Percentiles rank a stretch among this genome's conserved stretches.
Conservation (phyloP, 2,888 invertebrate species). For the Hyles lineata region DNA sequence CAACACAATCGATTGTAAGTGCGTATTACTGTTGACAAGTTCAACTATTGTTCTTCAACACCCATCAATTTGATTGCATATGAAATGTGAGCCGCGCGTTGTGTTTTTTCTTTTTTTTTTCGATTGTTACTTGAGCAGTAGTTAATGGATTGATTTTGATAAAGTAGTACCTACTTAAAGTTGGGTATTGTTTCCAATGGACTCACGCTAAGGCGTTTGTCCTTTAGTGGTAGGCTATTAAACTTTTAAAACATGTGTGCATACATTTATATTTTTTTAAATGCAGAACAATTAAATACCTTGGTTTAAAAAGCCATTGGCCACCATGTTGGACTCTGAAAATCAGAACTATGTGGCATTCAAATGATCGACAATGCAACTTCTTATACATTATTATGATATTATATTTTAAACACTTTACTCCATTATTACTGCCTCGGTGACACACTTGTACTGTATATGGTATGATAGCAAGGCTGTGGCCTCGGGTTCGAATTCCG, state of each 20-base stretch:
- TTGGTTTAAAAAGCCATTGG: too few relatives aligned
- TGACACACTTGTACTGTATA: too few relatives aligned
- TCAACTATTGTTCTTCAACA: conserved; percentile 16
- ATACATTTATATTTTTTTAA: too few relatives aligned
- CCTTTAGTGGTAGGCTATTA: neutral
- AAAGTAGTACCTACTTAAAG: conserved; percentile 18
- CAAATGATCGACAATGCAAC: too few relatives aligned
- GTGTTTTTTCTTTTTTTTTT: conserved; percentile 4
- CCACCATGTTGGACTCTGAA: too few relatives aligned
- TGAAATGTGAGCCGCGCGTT: conserved; percentile 25
- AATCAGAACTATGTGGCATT: too few relatives aligned
- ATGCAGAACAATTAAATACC: too few relatives aligned
- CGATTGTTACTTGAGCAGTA: conserved; percentile 25
- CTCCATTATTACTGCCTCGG: too few relatives aligned
- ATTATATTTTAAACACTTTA: too few relatives aligned
- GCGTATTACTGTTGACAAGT: conserved; percentile 22
- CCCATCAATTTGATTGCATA: conserved; percentile 25
- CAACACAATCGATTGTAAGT: conserved; percentile 24
- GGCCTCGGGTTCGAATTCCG: too few relatives aligned
- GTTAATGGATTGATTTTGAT: conserved; percentile 25
- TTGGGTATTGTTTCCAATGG: conserved; percentile 12
- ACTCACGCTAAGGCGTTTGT: neutral
- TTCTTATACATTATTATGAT: too few relatives aligned
- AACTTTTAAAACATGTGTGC: neutral
- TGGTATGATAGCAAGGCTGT: too few relatives aligned